phyloP scores from a whole-genome alignment of 2,797 vertebrate genomes.

The Myotis myotis region DNA sequence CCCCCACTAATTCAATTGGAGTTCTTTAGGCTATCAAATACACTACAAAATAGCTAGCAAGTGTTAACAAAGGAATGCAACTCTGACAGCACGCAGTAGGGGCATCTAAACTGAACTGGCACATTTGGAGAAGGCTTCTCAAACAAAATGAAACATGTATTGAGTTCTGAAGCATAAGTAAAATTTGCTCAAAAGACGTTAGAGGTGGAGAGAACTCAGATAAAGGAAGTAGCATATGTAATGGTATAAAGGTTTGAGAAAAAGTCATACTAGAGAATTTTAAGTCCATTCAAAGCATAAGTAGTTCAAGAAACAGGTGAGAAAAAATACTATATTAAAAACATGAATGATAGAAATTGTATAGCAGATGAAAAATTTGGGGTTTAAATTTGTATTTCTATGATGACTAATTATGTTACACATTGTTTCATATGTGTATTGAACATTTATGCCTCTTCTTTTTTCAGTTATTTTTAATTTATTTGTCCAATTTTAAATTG shows the following conservation, averaged over 20 bases:
- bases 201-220: neutral
- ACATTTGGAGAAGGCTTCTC: neutral
- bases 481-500: neutral
- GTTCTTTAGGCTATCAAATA: neutral
- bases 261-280: neutral
- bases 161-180: neutral
- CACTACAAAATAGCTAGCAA: neutral
- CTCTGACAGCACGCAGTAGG: neutral
- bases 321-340: neutral
- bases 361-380: neutral
- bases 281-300: neutral
- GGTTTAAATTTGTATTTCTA: neutral
- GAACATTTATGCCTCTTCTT: neutral
- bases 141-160: neutral
- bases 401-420: neutral
- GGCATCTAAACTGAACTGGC: neutral
- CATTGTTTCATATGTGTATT: neutral
- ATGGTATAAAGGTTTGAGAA: neutral
- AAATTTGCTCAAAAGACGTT: neutral
- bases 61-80: neutral
- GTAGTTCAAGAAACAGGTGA: neutral
- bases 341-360: neutral
- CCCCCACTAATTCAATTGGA: neutral
- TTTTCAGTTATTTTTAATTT: neutral
- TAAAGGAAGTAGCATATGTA: neutral